Evolutionary conservation across 2,797 vertebrate species (phyloP).

Genomic region (Pseudochirops corinnae): DNA sequence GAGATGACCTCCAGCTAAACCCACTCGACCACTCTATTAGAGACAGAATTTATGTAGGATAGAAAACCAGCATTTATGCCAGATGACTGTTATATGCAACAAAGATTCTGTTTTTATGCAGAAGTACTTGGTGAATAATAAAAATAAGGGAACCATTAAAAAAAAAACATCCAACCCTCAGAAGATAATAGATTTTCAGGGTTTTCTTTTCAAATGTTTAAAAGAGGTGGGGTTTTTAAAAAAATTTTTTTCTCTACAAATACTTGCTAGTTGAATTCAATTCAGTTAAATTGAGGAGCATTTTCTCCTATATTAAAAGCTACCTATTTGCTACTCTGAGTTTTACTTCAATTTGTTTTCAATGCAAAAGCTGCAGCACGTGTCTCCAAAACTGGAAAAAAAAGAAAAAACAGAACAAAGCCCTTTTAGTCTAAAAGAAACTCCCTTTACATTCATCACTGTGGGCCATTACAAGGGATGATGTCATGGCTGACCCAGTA

Average conservation of each 20-base stretch:
- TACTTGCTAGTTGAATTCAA: background rate
- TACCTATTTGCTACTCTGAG: background rate
- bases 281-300: background rate
- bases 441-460: background rate
- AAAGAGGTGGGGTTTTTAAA: background rate
- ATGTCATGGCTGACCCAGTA: background rate
- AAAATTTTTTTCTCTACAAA: background rate
- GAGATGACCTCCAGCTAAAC: background rate
- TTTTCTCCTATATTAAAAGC: background rate
- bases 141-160: background rate
- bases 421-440: background rate
- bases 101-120: conserved; percentile 24
- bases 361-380: background rate
- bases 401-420: background rate
- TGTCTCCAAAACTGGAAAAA: background rate
- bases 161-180: background rate
- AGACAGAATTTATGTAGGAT: background rate
- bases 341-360: background rate
- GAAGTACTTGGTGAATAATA: background rate
- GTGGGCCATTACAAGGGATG: background rate
- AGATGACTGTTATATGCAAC: background rate
- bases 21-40: background rate
- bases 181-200: background rate
- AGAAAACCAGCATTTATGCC: background rate
- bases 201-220: background rate